A percentile compares a stretch with the other conserved stretches of the same genome.
These are phyloP conservation scores for Nomada fabriciana DNA, from an alignment of 2,888 invertebrate species.

Conservation along the genomic window DNA sequence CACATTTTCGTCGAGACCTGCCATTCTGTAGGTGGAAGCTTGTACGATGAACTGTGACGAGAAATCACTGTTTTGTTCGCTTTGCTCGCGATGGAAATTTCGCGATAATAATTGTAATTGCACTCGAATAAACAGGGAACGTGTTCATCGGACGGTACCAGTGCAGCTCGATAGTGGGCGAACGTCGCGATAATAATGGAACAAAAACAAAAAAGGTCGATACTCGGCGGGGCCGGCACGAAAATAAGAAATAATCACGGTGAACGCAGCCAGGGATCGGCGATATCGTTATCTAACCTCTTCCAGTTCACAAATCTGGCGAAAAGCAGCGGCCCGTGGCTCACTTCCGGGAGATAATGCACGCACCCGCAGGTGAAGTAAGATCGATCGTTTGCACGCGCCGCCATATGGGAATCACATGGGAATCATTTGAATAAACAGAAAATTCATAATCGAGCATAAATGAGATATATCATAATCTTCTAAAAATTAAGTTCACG, in stretches of 20 bases:
- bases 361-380: slow-evolving; percentile 57
- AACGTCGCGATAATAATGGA: slow-evolving; percentile 7
- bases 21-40: no score
- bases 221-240: neutral
- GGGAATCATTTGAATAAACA: neutral
- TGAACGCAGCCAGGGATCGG: slow-evolving; percentile 37
- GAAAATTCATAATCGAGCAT: no score
- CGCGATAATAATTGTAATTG: slow-evolving; percentile 11
- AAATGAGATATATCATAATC: no score
- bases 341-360: slow-evolving; percentile 64
- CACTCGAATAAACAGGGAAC: slow-evolving; percentile 8
- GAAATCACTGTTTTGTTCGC: neutral
- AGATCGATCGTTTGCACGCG: slow-evolving; percentile 60
- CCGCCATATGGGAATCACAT: neutral
- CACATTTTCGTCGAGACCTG: neutral
- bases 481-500: no score
- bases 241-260: slow-evolving; percentile 49
- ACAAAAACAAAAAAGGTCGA: neutral
- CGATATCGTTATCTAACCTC: slow-evolving; percentile 61
- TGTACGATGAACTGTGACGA: no score
- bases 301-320: slow-evolving; percentile 61
- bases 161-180: neutral
- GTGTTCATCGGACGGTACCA: neutral
- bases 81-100: neutral
- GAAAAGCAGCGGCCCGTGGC: slow-evolving; percentile 53